Conservation (phyloP, 2,797 vertebrate genomes). For the Chrosomus eos region DNA sequence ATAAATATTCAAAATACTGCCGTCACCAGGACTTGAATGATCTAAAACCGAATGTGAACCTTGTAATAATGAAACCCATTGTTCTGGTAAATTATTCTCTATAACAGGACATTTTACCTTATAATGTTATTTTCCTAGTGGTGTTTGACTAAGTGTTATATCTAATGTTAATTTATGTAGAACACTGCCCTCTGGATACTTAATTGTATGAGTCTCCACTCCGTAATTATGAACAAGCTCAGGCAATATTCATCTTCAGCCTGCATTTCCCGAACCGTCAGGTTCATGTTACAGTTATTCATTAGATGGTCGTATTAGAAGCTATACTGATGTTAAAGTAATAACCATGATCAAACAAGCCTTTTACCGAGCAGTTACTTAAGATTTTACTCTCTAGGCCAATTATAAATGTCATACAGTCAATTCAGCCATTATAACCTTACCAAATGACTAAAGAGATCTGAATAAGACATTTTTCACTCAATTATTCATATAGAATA, state of each 20-base stretch:
- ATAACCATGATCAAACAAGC: slow-evolving; percentile 6
- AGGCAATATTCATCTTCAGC: slow-evolving; percentile 46
- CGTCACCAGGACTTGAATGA: background rate
- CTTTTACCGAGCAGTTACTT: slow-evolving; percentile 30
- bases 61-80: background rate
- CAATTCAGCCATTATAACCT: slow-evolving; percentile 18
- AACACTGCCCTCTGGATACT: slow-evolving; percentile 30
- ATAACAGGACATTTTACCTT: slow-evolving; percentile 16
- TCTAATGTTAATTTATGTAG: slow-evolving; percentile 46
- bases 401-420: slow-evolving; percentile 9
- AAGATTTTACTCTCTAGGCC: slow-evolving; percentile 12
- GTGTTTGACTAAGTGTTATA: slow-evolving; percentile 41
- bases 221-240: slow-evolving; percentile 41
- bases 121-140: slow-evolving; percentile 2
- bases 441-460: slow-evolving; percentile 12
- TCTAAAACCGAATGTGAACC: background rate
- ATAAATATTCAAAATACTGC: background rate
- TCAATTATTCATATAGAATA: background rate
- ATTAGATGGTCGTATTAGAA: slow-evolving; percentile 24
- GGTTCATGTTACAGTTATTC: slow-evolving; percentile 30
- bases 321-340: slow-evolving; percentile 31
- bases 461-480: background rate
- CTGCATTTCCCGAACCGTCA: background rate
- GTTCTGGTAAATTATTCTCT: background rate
- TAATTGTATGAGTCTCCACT: slow-evolving; percentile 41